Percentiles rank a stretch among this genome's conserved stretches.
phyloP scores from a whole-genome alignment of 2,888 invertebrate species.

The Prionchulus punctatus region DNA sequence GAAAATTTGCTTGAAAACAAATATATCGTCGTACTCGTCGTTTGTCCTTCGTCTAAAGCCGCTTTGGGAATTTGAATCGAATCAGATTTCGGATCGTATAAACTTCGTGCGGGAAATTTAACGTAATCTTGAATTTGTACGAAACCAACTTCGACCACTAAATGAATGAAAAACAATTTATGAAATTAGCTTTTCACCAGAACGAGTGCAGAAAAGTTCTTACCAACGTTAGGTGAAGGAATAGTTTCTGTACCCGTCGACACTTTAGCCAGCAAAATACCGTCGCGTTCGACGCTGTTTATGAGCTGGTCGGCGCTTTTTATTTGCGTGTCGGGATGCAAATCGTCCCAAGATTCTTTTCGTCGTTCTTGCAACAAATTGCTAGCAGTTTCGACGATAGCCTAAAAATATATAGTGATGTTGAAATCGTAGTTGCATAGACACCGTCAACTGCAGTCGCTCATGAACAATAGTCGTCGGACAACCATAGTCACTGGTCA shows the following conservation, averaged over 20 bases:
- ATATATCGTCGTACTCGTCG: too few species aligned
- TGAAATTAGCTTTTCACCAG: background rate
- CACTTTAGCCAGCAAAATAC: background rate
- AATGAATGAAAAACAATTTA: background rate
- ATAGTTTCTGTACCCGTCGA: background rate
- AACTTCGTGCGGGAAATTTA: conserved; percentile 5
- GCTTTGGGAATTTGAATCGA: conserved; percentile 3
- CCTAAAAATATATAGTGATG: conserved; percentile 1
- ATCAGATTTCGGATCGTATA: conserved; percentile 5
- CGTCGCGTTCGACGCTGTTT: background rate
- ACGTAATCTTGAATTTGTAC: conserved; percentile 1
- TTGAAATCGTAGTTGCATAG: background rate
- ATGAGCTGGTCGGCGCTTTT: background rate
- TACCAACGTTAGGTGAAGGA: background rate
- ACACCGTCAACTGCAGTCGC: background rate
- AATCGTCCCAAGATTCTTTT: background rate
- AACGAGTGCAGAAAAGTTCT: background rate
- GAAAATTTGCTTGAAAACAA: too few species aligned
- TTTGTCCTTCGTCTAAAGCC: background rate
- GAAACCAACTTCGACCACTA: background rate
- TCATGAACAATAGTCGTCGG: too few species aligned
- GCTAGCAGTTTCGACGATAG: background rate
- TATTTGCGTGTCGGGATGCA: background rate
- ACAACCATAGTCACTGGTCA: too few species aligned
- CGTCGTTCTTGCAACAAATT: conserved; percentile 1